Evolutionary conservation across 1,140 invertebrate species (phyloP).

Genomic region (Nylanderia fulva): DNA sequence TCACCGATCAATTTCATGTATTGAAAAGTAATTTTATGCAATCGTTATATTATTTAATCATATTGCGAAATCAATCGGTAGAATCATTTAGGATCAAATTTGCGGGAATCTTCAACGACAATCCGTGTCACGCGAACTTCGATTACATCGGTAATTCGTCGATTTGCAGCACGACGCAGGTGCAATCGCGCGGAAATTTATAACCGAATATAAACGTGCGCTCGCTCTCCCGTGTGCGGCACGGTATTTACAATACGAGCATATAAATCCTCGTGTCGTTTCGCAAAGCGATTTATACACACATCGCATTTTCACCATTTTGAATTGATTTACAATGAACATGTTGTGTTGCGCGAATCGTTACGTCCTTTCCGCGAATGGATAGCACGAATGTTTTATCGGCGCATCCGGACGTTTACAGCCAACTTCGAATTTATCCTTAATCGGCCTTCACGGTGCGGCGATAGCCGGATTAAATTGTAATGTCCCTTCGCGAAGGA

Average conservation of each 20-base stretch:
- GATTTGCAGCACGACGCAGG: constrained; percentile 45
- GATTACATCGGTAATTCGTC: constrained; percentile 75
- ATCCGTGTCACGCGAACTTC: constrained; percentile 9
- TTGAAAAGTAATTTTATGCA: not conserved
- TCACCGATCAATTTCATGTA: not conserved
- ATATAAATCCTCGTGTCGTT: constrained; percentile 76
- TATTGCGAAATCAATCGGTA: not conserved
- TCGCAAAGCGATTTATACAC: constrained; percentile 67
- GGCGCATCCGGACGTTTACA: constrained; percentile 68
- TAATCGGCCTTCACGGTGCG: constrained; percentile 53
- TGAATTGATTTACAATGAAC: constrained; percentile 77
- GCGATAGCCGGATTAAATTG: constrained; percentile 61
- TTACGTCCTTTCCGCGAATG: constrained; percentile 56
- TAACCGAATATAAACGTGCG: constrained; percentile 71
- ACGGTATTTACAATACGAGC: constrained; percentile 66
- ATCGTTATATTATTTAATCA: not conserved
- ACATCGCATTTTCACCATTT: constrained; percentile 73
- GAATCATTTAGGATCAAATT: not conserved
- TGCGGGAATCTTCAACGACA: not conserved
- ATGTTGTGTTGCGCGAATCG: constrained; percentile 59
- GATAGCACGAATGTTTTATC: constrained; percentile 67
- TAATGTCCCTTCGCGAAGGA: constrained; percentile 47
- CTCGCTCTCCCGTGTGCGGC: constrained; percentile 10
- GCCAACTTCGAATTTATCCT: constrained; percentile 72
- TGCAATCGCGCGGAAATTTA: constrained; percentile 73